A percentile compares a stretch with the other conserved stretches of the same genome.
Evolutionary conservation across 2,797 vertebrate species (phyloP).

Genomic region (Chelonia mydas): DNA sequence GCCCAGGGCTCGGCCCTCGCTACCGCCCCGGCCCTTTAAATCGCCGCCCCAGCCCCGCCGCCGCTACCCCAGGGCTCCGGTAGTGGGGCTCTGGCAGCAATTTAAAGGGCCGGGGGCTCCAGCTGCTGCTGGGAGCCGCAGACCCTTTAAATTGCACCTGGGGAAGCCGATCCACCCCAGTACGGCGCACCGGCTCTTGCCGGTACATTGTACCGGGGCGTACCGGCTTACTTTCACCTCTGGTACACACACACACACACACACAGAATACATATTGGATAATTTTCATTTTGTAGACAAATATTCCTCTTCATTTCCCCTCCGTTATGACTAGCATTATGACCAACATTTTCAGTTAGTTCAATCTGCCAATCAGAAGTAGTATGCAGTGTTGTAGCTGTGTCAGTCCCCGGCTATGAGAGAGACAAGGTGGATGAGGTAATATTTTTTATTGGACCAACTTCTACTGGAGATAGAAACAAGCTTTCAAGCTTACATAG

Average conservation of each 20-base stretch:
- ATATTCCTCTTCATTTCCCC: accelerated
- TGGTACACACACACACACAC: background rate
- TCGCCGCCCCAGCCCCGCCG: too few relatives aligned
- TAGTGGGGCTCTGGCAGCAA: too few relatives aligned
- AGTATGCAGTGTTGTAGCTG: background rate
- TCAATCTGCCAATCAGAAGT: background rate
- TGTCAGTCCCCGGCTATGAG: background rate
- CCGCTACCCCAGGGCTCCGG: too few relatives aligned
- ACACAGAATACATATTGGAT: background rate
- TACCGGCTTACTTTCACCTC: too few relatives aligned
- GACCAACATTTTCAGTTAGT: background rate
- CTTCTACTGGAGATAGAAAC: background rate
- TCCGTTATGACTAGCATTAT: background rate
- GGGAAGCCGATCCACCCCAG: too few relatives aligned
- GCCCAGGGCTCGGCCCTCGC: too few relatives aligned
- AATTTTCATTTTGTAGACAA: accelerated
- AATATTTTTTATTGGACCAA: background rate
- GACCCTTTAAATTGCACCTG: too few relatives aligned
- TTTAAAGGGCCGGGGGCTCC: too few relatives aligned
- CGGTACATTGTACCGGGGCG: too few relatives aligned
- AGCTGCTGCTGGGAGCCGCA: too few relatives aligned
- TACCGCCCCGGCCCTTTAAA: too few relatives aligned
- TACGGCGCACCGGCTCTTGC: too few relatives aligned
- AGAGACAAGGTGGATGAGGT: background rate
- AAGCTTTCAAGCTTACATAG: background rate